Base-by-base conservation (phyloP, 2,113 vertebrate genomes). In the Acrocephalus kingi region DNA sequence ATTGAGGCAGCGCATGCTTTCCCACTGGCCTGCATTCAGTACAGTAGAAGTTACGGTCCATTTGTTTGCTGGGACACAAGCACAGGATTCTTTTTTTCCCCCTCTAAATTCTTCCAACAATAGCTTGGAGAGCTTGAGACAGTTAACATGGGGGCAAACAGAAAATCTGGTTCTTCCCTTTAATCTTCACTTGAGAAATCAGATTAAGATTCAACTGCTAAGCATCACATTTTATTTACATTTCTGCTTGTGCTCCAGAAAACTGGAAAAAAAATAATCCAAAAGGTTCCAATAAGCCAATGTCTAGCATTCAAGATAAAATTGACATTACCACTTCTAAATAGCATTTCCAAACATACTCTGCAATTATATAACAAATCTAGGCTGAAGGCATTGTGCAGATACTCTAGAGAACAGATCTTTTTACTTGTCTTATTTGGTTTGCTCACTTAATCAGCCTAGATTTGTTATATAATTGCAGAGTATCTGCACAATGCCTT, bases 151-250 rank as follows among this genome's bases (percentile, higher is more conserved):
- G 77, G 62, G 23, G n/a, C 27, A 95, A 89, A 90, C 14, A 87
- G 79, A 93, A 92, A 84, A 88, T 88, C 58, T 81, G 67, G 23
- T 37, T 68, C 73, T 94, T 84, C 68, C 25, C 59, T 76, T 91
- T 82, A 96, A 89, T 89, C 93, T 92, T 90, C 61, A 92, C 52
- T 55, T 83, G 62, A 67, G 68, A 90, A 89, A 96, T 79, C 92
- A 95, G 77, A 90, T 93, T 88, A 95, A 85, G 69, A 83, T 43
- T 51, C 51, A 93, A 71, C 74, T 89, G 27, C 30, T 94, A 95
- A 63, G 86, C 46, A 45, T 21, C n/a, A 62, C 0, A 0, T 90
- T 94, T 89, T 90, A 87, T 67, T 93, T 92, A 84, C 68, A 52
- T 84, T 89, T 90, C 76, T 87, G 45, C 15, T 67, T 31, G 5